Conservation (phyloP, 2,888 invertebrate species). For the Drosophila merina region DNA sequence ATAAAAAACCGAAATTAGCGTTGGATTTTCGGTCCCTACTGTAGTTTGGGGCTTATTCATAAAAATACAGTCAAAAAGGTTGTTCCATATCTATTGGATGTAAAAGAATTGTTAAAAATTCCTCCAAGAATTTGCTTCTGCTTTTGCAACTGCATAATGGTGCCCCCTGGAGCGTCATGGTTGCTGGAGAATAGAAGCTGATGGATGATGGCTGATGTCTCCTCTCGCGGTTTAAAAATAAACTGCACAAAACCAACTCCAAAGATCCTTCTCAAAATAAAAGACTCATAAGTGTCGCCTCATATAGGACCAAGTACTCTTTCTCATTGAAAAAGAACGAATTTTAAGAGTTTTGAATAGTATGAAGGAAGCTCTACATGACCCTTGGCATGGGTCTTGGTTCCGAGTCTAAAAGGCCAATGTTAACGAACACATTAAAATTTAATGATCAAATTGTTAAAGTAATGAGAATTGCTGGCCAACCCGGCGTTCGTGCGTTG, state of each 20-base stretch:
- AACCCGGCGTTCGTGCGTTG: slow-evolving; percentile 66
- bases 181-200: slow-evolving; percentile 8
- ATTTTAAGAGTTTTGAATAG: too few relatives aligned
- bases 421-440: slow-evolving; percentile 72
- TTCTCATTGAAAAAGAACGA: not conserved
- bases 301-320: not conserved
- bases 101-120: slow-evolving; percentile 14
- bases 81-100: too few relatives aligned
- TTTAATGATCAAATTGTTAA: slow-evolving; percentile 16
- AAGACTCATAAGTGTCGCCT: too few relatives aligned
- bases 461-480: slow-evolving; percentile 25
- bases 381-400: too few relatives aligned
- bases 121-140: slow-evolving; percentile 40
- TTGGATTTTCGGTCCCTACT: too few relatives aligned
- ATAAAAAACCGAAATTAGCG: too few relatives aligned
- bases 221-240: slow-evolving; percentile 57
- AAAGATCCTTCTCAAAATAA: not conserved
- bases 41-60: too few relatives aligned
- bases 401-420: slow-evolving; percentile 51
- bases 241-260: slow-evolving; percentile 24
- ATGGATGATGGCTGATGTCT: slow-evolving; percentile 15
- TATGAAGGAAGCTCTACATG: not conserved
- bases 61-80: too few relatives aligned
- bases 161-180: slow-evolving; percentile 40
- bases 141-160: slow-evolving; percentile 20